A percentile compares a stretch with the other conserved stretches of the same genome.
Conservation (phyloP, 2,888 invertebrate species). For the Acleris cristana region DNA sequence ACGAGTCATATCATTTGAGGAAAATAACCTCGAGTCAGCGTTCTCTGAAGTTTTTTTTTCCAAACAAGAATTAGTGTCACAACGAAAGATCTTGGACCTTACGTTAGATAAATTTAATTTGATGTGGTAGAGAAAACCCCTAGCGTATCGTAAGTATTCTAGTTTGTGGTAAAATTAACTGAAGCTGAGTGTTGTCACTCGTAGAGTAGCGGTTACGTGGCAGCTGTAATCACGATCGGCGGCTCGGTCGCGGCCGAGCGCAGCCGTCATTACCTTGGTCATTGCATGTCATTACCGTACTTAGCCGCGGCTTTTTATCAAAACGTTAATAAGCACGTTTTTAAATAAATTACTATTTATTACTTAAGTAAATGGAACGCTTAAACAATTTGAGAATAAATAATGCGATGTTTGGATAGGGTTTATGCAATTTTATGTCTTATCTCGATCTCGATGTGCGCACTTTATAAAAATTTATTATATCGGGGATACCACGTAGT, state of each 20-base stretch:
- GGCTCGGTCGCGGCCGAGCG: neutral
- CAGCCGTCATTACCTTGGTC: slow-evolving; percentile 15
- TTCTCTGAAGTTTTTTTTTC: slow-evolving; percentile 26
- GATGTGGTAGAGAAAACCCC: slow-evolving; percentile 32
- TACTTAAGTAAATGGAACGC: slow-evolving; percentile 30
- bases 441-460: slow-evolving; percentile 40
- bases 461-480: slow-evolving; percentile 37
- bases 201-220: slow-evolving; percentile 14
- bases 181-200: slow-evolving; percentile 1
- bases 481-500: slow-evolving; percentile 8
- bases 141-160: slow-evolving; percentile 29
- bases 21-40: slow-evolving; percentile 10
- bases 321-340: slow-evolving; percentile 32
- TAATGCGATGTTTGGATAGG: slow-evolving; percentile 28
- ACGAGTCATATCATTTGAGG: slow-evolving; percentile 35
- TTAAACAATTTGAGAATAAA: slow-evolving; percentile 13
- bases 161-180: slow-evolving; percentile 21
- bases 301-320: slow-evolving; percentile 29
- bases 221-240: neutral
- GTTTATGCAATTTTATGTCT: slow-evolving; percentile 35
- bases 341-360: slow-evolving; percentile 32
- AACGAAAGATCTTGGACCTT: slow-evolving; percentile 24
- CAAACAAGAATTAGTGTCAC: slow-evolving; percentile 19
- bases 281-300: slow-evolving; percentile 5
- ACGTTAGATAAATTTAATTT: slow-evolving; percentile 21